phyloP scores from a whole-genome alignment of 2,888 invertebrate genomes.

The Lymantria dispar region DNA sequence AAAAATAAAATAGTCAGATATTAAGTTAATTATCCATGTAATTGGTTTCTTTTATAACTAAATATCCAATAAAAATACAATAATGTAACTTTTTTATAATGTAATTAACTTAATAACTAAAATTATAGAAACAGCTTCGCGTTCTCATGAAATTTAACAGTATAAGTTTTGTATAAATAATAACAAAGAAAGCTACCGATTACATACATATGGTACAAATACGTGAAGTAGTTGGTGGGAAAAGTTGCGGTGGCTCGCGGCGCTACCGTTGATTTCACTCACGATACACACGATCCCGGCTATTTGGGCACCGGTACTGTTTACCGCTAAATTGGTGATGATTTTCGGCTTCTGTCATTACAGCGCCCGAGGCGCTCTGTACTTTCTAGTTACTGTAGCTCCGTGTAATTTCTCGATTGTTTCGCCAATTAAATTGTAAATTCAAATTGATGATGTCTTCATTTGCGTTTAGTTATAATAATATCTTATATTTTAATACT shows the following conservation, averaged over 20 bases:
- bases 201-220: slow-evolving; percentile 24
- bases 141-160: neutral
- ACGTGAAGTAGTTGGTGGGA: slow-evolving; percentile 56
- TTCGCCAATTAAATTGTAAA: slow-evolving; percentile 4
- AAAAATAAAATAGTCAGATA: too few species aligned
- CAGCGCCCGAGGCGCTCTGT: slow-evolving; percentile 45
- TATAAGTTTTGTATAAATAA: neutral
- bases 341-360: slow-evolving; percentile 77
- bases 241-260: slow-evolving; percentile 71
- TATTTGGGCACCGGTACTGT: slow-evolving; percentile 68
- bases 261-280: slow-evolving; percentile 75
- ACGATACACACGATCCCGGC: slow-evolving; percentile 64
- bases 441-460: neutral
- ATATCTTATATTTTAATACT: neutral
- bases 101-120: too few species aligned
- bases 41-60: too few species aligned
- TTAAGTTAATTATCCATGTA: too few species aligned
- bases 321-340: slow-evolving; percentile 68
- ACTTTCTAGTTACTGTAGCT: slow-evolving; percentile 58
- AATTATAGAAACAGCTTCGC: neutral
- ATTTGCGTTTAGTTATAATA: neutral
- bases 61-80: too few species aligned
- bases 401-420: slow-evolving; percentile 33
- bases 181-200: slow-evolving; percentile 11
- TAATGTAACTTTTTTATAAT: too few species aligned